Conservation (phyloP, 2,888 invertebrate genomes). For the Scrobipalpa atriplicella region DNA sequence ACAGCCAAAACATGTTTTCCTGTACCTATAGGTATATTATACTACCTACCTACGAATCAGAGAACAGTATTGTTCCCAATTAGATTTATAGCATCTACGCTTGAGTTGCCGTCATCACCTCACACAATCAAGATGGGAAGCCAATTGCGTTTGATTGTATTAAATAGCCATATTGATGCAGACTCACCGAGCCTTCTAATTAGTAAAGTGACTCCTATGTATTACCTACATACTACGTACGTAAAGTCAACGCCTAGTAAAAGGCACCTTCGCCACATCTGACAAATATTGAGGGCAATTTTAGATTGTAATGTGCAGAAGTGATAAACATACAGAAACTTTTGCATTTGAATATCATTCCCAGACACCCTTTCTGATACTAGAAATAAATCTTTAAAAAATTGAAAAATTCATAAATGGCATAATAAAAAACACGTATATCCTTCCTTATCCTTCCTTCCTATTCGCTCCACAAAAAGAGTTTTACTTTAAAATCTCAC, state of each 20-base stretch:
- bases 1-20: no score
- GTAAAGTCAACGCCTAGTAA: neutral
- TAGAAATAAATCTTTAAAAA: no score
- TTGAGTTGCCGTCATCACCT: constrained; percentile 8
- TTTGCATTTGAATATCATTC: no score
- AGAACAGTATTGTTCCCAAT: neutral
- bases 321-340: no score
- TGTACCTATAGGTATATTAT: no score
- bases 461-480: constrained; percentile 20
- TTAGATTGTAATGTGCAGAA: no score
- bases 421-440: neutral
- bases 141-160: constrained; percentile 24
- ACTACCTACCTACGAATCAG: neutral
- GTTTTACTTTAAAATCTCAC: constrained; percentile 20
- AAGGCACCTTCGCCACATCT: no score
- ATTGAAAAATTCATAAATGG: neutral
- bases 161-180: constrained; percentile 13
- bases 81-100: neutral
- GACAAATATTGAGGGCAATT: no score
- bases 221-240: neutral
- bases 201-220: constrained; percentile 15
- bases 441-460: neutral
- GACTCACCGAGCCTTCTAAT: constrained; percentile 10
- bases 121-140: neutral
- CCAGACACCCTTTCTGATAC: no score